phyloP scores from a whole-genome alignment of 2,113 vertebrate species.

The Tyrannus savana region DNA sequence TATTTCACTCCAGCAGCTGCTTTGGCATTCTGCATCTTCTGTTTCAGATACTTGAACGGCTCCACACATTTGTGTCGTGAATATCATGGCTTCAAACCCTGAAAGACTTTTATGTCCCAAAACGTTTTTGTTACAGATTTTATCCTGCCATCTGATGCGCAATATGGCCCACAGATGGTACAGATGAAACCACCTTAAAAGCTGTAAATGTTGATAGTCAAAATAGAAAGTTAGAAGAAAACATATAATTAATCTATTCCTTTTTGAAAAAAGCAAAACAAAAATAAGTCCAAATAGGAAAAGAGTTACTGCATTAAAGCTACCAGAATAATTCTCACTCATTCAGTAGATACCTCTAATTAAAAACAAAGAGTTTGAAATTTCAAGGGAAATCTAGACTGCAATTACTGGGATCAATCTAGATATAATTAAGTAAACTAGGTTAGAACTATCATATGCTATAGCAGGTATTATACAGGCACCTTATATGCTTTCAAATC shows the following conservation, averaged over 20 bases:
- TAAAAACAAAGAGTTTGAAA: background rate
- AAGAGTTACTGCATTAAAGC: background rate
- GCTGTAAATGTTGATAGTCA: conserved; percentile 29
- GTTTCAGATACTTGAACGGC: conserved; percentile 5
- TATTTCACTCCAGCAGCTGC: conserved; percentile 45
- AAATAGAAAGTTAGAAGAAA: conserved; percentile 51
- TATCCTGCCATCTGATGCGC: conserved; percentile 49
- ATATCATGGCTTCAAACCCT: background rate
- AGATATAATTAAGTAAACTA: background rate
- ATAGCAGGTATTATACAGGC: background rate
- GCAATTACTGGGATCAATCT: background rate
- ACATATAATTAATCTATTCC: background rate
- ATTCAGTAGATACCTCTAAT: background rate
- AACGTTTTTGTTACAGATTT: conserved; percentile 3
- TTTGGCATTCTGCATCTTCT: background rate
- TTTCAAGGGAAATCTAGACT: background rate
- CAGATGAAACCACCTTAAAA: background rate
- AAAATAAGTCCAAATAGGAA: background rate
- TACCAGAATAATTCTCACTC: background rate
- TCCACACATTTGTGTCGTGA: background rate
- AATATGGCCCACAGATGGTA: conserved; percentile 56
- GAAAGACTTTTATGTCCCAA: conserved; percentile 17
- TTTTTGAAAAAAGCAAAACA: conserved; percentile 19
- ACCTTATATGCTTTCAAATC: background rate
- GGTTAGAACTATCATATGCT: background rate